These are phyloP conservation scores for Deroplatys truncata DNA, from an alignment of 2,888 invertebrate genomes.

Conservation along the genomic window DNA sequence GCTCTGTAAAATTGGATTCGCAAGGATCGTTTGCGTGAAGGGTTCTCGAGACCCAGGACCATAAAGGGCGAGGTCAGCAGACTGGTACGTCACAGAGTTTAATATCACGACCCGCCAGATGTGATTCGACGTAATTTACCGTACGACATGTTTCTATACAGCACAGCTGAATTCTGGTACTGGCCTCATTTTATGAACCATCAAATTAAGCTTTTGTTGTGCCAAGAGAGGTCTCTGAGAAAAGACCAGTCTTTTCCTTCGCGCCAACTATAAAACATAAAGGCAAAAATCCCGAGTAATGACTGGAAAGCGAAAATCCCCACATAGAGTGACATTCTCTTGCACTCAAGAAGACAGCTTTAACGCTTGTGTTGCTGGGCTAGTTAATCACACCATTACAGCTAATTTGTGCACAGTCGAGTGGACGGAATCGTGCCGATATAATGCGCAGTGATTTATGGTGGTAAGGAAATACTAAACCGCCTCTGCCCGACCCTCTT, in stretches of 20 bases:
- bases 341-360: too few relatives aligned
- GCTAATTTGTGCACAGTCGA: too few relatives aligned
- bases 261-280: background rate
- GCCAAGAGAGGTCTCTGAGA: background rate
- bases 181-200: background rate
- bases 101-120: background rate
- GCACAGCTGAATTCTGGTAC: background rate
- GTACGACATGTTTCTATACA: background rate
- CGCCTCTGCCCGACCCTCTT: too few relatives aligned
- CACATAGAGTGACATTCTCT: background rate
- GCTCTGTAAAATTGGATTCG: constrained; percentile 7
- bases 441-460: too few relatives aligned
- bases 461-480: too few relatives aligned
- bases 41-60: background rate
- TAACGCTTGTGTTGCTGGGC: too few relatives aligned
- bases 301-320: background rate
- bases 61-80: background rate
- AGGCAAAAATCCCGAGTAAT: background rate
- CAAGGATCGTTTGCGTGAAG: constrained; percentile 2
- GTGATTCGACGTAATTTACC: background rate
- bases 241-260: background rate
- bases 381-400: too few relatives aligned
- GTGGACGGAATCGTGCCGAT: too few relatives aligned
- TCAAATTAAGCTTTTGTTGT: background rate
- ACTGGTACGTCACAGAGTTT: background rate